A percentile compares a stretch with the other conserved stretches of the same genome.
phyloP scores from a whole-genome alignment of 2,888 invertebrate genomes.

The Pemphredon lugubris region DNA sequence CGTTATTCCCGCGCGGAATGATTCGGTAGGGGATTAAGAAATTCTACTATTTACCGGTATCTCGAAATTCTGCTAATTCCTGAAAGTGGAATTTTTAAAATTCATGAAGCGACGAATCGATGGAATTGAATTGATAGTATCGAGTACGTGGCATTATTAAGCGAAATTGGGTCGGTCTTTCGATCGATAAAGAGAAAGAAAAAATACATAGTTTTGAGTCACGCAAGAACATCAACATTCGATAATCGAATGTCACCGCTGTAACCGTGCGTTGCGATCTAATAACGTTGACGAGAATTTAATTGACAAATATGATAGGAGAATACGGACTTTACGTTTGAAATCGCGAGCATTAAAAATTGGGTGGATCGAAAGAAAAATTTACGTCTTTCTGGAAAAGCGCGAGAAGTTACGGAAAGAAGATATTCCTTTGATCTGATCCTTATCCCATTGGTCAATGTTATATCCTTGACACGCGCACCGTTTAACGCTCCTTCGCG shows the following conservation, averaged over 20 bases:
- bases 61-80: too few relatives aligned
- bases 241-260: slow-evolving; percentile 34
- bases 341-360: too few relatives aligned
- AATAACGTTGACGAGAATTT: not conserved
- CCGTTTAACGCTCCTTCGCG: slow-evolving; percentile 28
- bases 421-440: slow-evolving; percentile 18
- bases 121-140: not conserved
- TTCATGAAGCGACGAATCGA: slow-evolving; percentile 10
- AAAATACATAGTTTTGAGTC: slow-evolving; percentile 29
- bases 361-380: too few relatives aligned
- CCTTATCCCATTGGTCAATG: not conserved
- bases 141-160: slow-evolving; percentile 14
- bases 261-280: not conserved
- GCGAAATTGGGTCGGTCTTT: slow-evolving; percentile 42
- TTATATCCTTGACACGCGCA: slow-evolving; percentile 32
- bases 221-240: slow-evolving; percentile 36
- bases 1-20: too few relatives aligned
- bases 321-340: too few relatives aligned
- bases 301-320: too few relatives aligned
- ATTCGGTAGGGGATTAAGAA: too few relatives aligned
- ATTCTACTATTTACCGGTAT: too few relatives aligned
- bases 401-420: not conserved
- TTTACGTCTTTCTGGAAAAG: too few relatives aligned
- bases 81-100: slow-evolving; percentile 6
- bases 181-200: slow-evolving; percentile 34